Base-by-base conservation (phyloP, 2,797 vertebrate species). In the Synanceia verrucosa region DNA sequence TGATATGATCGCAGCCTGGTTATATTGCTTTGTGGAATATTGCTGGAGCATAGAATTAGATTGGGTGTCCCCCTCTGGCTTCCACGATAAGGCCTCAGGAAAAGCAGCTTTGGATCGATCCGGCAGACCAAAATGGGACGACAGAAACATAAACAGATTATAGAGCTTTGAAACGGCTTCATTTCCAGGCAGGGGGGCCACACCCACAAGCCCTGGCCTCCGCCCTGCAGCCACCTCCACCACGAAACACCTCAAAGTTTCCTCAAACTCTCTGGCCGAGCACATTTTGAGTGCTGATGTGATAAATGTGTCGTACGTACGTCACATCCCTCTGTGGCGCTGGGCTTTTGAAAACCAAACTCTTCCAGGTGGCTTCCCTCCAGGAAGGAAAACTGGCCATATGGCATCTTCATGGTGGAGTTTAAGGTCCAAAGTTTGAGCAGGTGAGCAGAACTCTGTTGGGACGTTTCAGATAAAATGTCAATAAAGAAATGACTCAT, bases 1-100 rank as follows among this genome's bases (percentile, higher is more conserved):
- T 90, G 91, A 92, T 93, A 81, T 78, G 77, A 93, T 93, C 85
- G 75, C 81, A 74, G 81, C 43, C 61, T 41, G 81, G 73, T 74
- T 70, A 88, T 93, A 93, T 93, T 92, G 92, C 89, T 92, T 91
- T 90, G 91, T 89, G 89, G 91, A 89, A 92, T 91, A 94, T 92
- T 92, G 89, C 88, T 68, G 88, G 85, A 76, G 86, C 72, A 31
- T 74, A 76, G 89, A 91, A 93, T 94, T 93, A 90, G 90, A 93
- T 93, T 89, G 84, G 76, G 76, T 69, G 29, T 71, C 82, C 89
- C 85, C 78, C 88, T 79, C 86, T 70, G 80, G 79, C 85, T 79
- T 81, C 87, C 65, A 72, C 52, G 90, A 91, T 86, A 89, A 86
- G 77, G 70, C 82, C 82, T 50, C 33, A 66, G 86, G 78, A 89